These are phyloP conservation scores for Centroberyx gerrardi DNA, from an alignment of 2,797 vertebrate genomes.

Conservation along the genomic window DNA sequence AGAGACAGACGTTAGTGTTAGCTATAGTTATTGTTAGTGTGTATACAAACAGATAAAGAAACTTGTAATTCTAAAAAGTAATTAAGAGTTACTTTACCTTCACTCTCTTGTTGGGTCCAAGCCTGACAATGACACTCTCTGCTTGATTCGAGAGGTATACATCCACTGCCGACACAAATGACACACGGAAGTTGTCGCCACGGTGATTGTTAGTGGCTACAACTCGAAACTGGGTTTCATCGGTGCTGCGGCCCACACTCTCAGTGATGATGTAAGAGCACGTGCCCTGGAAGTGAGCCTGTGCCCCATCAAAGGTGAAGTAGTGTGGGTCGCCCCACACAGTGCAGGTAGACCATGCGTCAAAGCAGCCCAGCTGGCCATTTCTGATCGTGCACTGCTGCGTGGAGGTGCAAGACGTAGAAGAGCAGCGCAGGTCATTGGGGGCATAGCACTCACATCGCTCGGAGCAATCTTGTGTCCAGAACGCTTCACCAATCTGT, in stretches of 20 bases:
- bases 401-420: slow-evolving; percentile 49
- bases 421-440: slow-evolving; percentile 66
- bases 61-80: background rate
- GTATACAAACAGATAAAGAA: background rate
- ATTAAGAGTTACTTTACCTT: slow-evolving; percentile 49
- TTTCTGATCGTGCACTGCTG: slow-evolving; percentile 73
- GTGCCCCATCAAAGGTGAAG: slow-evolving; percentile 82
- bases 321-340: slow-evolving; percentile 86
- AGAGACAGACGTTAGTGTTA: background rate
- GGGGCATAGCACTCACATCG: slow-evolving; percentile 70
- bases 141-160: slow-evolving; percentile 61
- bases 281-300: slow-evolving; percentile 84
- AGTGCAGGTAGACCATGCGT: slow-evolving; percentile 71
- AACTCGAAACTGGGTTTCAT: slow-evolving; percentile 65
- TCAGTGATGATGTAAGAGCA: slow-evolving; percentile 83
- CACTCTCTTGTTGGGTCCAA: slow-evolving; percentile 71
- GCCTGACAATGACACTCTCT: slow-evolving; percentile 48
- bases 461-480: slow-evolving; percentile 68
- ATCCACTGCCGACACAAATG: slow-evolving; percentile 79
- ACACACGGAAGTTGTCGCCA: slow-evolving; percentile 68
- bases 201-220: slow-evolving; percentile 77
- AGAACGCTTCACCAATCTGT: slow-evolving; percentile 73
- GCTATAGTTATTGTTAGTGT: background rate
- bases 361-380: slow-evolving; percentile 68
- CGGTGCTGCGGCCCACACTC: slow-evolving; percentile 36